These are phyloP conservation scores for Loripinus fragilis DNA, from an alignment of 2,888 invertebrate species.

Conservation along the genomic window DNA sequence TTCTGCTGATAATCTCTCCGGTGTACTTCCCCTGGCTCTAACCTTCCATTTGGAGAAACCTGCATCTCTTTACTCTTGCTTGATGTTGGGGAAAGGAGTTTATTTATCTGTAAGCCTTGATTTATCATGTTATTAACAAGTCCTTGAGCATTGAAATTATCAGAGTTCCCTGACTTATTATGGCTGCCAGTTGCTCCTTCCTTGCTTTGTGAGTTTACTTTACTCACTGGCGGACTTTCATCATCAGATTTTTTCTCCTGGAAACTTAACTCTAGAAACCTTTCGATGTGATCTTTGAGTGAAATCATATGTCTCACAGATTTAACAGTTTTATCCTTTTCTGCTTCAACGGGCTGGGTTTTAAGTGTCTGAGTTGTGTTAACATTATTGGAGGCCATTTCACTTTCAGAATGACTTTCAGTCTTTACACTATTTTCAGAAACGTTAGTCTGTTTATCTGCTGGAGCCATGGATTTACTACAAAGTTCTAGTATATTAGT, in stretches of 20 bases:
- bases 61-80: conserved; percentile 18
- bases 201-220: conserved; percentile 7
- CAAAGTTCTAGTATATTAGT: conserved; percentile 48
- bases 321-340: conserved; percentile 37
- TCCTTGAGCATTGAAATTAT: conserved; percentile 70
- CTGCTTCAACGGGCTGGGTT: not conserved
- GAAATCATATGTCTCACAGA: conserved; percentile 61
- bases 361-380: conserved; percentile 25
- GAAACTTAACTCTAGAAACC: conserved; percentile 71
- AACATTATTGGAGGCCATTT: not conserved
- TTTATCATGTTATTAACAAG: conserved; percentile 72
- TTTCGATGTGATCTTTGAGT: conserved; percentile 75
- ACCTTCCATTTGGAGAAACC: not conserved
- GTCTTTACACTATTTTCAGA: not conserved
- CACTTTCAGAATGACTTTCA: not conserved
- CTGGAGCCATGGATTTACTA: conserved; percentile 38
- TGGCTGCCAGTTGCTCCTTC: not conserved
- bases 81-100: conserved; percentile 23
- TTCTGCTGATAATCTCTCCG: not conserved
- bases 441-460: conserved; percentile 1
- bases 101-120: conserved; percentile 49
- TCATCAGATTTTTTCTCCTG: conserved; percentile 48
- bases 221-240: conserved; percentile 31
- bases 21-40: not conserved
- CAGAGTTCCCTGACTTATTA: conserved; percentile 22